A percentile compares a stretch with the other conserved stretches of the same genome.
These are phyloP conservation scores for Ophraella communa DNA, from an alignment of 2,888 invertebrate genomes.

Conservation along the genomic window DNA sequence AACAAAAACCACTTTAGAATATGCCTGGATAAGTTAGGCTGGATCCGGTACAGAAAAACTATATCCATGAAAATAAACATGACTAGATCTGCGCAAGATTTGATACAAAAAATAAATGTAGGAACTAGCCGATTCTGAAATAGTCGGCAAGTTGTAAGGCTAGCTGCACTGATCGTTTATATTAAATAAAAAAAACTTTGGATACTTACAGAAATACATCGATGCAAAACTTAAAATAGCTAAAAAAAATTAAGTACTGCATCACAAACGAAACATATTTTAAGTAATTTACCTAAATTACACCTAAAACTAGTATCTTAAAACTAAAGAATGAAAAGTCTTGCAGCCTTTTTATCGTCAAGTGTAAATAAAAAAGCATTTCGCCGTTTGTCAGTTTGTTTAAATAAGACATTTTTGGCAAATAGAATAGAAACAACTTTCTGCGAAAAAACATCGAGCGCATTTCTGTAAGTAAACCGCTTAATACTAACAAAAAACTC, in stretches of 20 bases:
- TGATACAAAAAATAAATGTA: slow-evolving; percentile 25
- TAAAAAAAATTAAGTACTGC: slow-evolving; percentile 15
- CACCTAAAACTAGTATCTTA: neutral
- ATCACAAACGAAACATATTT: neutral
- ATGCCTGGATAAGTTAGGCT: no score
- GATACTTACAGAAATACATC: slow-evolving; percentile 39
- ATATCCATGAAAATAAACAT: slow-evolving; percentile 30
- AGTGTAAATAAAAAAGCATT: neutral
- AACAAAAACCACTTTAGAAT: no score
- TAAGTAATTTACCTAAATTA: neutral
- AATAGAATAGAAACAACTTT: no score
- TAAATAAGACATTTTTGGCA: neutral
- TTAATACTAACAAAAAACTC: slow-evolving; percentile 29
- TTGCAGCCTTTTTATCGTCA: neutral
- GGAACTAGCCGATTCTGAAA: slow-evolving; percentile 35
- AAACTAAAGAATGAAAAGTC: slow-evolving; percentile 9
- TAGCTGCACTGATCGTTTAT: slow-evolving; percentile 45
- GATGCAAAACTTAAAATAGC: neutral
- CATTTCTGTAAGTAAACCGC: slow-evolving; percentile 34
- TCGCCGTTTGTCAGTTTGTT: no score
- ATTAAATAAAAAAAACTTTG: slow-evolving; percentile 36
- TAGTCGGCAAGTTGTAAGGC: slow-evolving; percentile 50
- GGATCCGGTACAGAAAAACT: neutral
- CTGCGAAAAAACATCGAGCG: neutral
- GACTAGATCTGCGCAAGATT: slow-evolving; percentile 54